Base-by-base conservation (phyloP, 2,113 vertebrate genomes). In the Brienomyrus brachyistius region DNA sequence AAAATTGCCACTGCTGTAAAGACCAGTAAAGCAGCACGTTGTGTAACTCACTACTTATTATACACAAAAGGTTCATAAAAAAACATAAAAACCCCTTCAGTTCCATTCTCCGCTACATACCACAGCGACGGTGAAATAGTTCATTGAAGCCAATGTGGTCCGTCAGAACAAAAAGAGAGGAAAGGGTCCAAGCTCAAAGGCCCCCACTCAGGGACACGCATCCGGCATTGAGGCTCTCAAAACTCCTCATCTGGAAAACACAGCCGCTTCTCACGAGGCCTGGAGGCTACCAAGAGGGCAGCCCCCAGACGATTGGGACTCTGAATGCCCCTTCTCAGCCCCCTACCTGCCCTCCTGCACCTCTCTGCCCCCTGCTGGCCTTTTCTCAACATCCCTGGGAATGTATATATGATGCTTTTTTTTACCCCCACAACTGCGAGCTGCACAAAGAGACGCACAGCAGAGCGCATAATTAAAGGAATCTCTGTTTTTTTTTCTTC, bases 191-290 rank as follows among this genome's bases (percentile, higher is more conserved):
- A 5, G 70, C 70, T 77, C 6, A 77, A 77, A 77, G 70, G 45
- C 19, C 2, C 40, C 80, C 80, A 83, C 80, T 83, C 43, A 83
- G 43, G 45, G 19, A 83, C 9, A 2, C 2, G 43, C 13, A 40
- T 43, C 43, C 80, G 17, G 80, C 80, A 48, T 84, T 35, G 87
- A 86, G 66, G 89, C 93, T 95, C 94, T 95, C 91, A 94, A 94
- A 94, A 92, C 92, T 86, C 74, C 90, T 94, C 91, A 90, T 91
- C 91, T 93, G 93, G 94, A 94, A 95, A 95, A 95, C 91, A 91
- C 89, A 93, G 88, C 91, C 54, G 92, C 91, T 92, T 93, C 92
- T 90, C 87, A 93, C 92, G 91, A n/a, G 86, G 91, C 23, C 91
- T 91, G 90, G 92, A 92, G 90, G 70, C 70, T 84, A 80, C 88